Evolutionary conservation across 1,140 invertebrate species (phyloP).

Genomic region (Thaumetopoea pityocampa): DNA sequence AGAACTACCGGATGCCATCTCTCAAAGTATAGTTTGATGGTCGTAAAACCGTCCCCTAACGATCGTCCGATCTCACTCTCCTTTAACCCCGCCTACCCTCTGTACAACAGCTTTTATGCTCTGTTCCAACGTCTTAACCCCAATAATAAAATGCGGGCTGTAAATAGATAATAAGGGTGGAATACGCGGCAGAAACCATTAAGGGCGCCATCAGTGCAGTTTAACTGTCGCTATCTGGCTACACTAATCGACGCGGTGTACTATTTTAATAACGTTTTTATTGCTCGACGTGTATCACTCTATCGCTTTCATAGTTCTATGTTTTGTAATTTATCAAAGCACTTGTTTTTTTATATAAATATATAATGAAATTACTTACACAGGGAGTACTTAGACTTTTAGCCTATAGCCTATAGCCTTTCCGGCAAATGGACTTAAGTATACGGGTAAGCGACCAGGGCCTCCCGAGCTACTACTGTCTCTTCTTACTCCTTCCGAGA

Average conservation of each 20-base stretch:
- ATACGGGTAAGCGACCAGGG: too few species aligned
- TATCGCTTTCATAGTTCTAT: slow-evolving; percentile 23
- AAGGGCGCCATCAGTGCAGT: slow-evolving; percentile 59
- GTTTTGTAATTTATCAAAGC: slow-evolving; percentile 4
- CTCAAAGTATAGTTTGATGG: slow-evolving; percentile 72
- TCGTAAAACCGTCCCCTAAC: slow-evolving; percentile 71
- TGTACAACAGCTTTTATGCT: slow-evolving; percentile 60
- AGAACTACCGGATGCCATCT: slow-evolving; percentile 62
- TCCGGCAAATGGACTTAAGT: too few species aligned
- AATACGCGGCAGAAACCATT: slow-evolving; percentile 61
- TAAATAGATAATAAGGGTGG: slow-evolving; percentile 73
- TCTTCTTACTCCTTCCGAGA: too few species aligned
- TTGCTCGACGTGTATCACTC: slow-evolving; percentile 33
- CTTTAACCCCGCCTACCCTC: slow-evolving; percentile 48
- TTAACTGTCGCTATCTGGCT: slow-evolving; percentile 57
- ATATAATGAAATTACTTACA: too few species aligned
- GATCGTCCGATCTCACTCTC: slow-evolving; percentile 53
- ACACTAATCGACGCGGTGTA: slow-evolving; percentile 57
- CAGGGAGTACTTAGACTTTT: too few species aligned
- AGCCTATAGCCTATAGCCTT: too few species aligned
- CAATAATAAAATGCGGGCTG: slow-evolving; percentile 74
- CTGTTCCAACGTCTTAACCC: slow-evolving; percentile 63
- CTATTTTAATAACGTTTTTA: slow-evolving; percentile 60
- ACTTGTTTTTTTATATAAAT: too few species aligned
- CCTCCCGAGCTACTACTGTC: too few species aligned